These are phyloP conservation scores for Bellardia bayeri DNA, from an alignment of 2,888 invertebrate species.

Conservation along the genomic window DNA sequence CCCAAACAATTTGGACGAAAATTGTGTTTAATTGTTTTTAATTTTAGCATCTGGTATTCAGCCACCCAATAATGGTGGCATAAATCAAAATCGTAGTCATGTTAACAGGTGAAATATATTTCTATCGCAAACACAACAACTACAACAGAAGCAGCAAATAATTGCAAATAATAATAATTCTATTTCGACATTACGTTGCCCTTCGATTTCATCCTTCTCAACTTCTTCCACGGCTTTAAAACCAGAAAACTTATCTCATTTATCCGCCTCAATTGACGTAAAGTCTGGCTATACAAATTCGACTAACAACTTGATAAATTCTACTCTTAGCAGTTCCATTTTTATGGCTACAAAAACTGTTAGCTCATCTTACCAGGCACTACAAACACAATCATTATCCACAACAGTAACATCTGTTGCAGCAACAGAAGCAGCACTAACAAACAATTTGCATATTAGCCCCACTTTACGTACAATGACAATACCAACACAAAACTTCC, in stretches of 20 bases:
- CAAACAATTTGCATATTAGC: slow-evolving; percentile 37
- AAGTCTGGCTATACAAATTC: slow-evolving; percentile 65
- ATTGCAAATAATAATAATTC: slow-evolving; percentile 71
- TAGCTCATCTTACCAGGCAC: slow-evolving; percentile 37
- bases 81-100: slow-evolving; percentile 83
- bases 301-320: slow-evolving; percentile 62
- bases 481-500: slow-evolving; percentile 76
- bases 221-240: slow-evolving; percentile 67
- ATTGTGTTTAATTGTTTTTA: slow-evolving; percentile 39
- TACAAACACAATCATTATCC: slow-evolving; percentile 44
- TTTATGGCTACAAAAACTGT: slow-evolving; percentile 46
- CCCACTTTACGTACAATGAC: slow-evolving; percentile 69
- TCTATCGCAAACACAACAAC: slow-evolving; percentile 67
- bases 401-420: slow-evolving; percentile 27
- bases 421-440: slow-evolving; percentile 60
- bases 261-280: slow-evolving; percentile 64
- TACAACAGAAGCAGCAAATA: slow-evolving; percentile 70
- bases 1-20: not conserved
- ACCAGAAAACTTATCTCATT: slow-evolving; percentile 58
- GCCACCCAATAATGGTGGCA: slow-evolving; percentile 77
- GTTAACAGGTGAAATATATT: slow-evolving; percentile 84
- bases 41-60: slow-evolving; percentile 72
- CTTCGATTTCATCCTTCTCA: slow-evolving; percentile 67
- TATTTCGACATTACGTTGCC: slow-evolving; percentile 67
- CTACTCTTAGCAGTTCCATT: slow-evolving; percentile 69